Evolutionary conservation across 2,113 vertebrate genomes (phyloP), one percentile per base, ranked within the genome.

Genomic region (Silurus meridionalis): DNA sequence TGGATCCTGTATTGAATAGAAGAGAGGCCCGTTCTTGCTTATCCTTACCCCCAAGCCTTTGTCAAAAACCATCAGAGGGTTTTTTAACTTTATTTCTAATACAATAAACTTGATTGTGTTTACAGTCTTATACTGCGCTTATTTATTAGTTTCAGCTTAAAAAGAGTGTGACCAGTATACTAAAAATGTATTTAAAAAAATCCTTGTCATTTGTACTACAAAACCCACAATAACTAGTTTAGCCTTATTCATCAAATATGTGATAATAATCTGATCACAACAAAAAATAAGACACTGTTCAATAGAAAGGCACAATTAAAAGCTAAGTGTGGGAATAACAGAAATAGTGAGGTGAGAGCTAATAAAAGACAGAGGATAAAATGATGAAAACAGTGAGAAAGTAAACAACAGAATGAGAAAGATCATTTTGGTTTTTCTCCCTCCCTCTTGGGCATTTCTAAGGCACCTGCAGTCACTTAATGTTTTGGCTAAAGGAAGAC

Each of bases 381-480:
- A 77, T 71, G 21, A 71, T 58, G n/a, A 60, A 57, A n/a, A 80
- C 52, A 55, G 55, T 17, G 5, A 67, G 15, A 72, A 60, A 64
- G 58, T 9, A 23, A 82, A 52, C 19, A 66, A 72, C 25, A 85
- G 61, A 83, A 66, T 75, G 53, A 92, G 81, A 92, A 90, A 91
- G 92, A 92, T 94, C 92, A 93, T 84, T 89, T 89, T 80, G 87
- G 85, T 82, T 55, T 81, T 90, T 75, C 92, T 91, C 91, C 92
- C 87, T 37, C 92, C 91, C 90, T 91, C 87, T 89, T 87, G 94
- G 95, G 94, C 96, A 96, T 96, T 96, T 95, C 92, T 95, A 86
- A 90, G 92, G 95, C 96, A 97, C 97, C 96, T 97, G 96, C 93
- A 95, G 94, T 95, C 95, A 95, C 94, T 97, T 95, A 95, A 95